Base-by-base conservation (phyloP, 2,888 invertebrate genomes). In the Amiota minor region DNA sequence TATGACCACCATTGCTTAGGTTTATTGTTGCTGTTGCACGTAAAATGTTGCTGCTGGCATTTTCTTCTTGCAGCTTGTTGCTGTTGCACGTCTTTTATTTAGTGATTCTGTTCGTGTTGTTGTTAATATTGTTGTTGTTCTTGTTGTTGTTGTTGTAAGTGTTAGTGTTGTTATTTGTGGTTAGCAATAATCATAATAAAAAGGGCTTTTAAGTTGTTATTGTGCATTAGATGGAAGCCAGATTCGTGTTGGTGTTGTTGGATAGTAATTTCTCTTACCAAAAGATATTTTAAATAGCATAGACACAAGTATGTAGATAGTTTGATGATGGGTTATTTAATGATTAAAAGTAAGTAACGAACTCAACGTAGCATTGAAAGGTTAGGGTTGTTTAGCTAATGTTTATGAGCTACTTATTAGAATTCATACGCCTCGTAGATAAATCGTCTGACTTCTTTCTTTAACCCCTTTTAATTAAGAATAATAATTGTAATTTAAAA, bases 31-130 rank as follows among this genome's bases (percentile, higher is more conserved):
- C 35, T 35, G 35, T 35, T 35, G 35, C 35, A 35, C 35, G 6
- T 76, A 80, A 80, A 79, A 79, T 82, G 81, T 88, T 88, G 86
- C 87, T 68, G 89, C 88, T 87, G 88, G 89, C 89, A 89, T 89
- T 89, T 89, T 88, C 86, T 80, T 86, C 86, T 88, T 87, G 88
- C 85, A 86, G 85, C 86, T 87, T 86, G 79, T 79, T 73, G 55
- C 68, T 67, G 50, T 71, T 68, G 49, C 56, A 49, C 45, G 64
- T 62, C 73, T 55, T 35, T 35, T 72, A 71, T 35, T 73, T 35
- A 35, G 35, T 35, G 35, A 35, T 35, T 35, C 35, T 35, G 35
- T 35, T 35, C 35, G 35, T 74, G 47, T 68, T 71, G 56, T 75
- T 75, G 69, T 75, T 74, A 23, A 23, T 74, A 53, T 72, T 71